Evolutionary conservation across 1,140 invertebrate genomes (phyloP).

Genomic region (Wiebesia pumilae): DNA sequence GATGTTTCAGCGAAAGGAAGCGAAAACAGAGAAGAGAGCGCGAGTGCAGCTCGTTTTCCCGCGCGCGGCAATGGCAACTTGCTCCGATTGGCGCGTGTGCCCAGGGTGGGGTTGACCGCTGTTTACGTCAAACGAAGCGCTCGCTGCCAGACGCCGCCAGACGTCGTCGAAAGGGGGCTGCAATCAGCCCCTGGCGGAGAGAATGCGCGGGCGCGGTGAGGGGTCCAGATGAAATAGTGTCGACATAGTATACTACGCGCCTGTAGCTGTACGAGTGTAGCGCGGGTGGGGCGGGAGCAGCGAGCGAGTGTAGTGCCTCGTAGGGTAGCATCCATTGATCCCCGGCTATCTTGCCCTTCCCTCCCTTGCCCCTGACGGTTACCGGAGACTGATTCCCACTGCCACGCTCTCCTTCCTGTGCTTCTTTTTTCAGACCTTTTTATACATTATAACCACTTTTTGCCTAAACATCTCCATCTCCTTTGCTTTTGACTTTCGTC

Average conservation of each 20-base stretch:
- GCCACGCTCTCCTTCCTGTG: neutral
- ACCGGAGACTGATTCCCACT: too few relatives aligned
- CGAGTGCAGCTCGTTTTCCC: conserved; percentile 59
- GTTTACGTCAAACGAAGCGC: neutral
- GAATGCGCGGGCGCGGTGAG: too few relatives aligned
- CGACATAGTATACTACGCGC: neutral
- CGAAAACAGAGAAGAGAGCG: neutral
- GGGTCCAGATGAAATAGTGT: neutral
- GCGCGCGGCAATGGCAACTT: conserved; percentile 62
- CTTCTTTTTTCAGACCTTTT: neutral
- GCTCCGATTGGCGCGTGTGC: conserved; percentile 59
- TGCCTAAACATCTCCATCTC: neutral
- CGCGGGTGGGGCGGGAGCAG: conserved; percentile 30
- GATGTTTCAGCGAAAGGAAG: neutral
- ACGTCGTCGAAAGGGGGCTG: neutral
- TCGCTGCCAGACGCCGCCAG: too few relatives aligned
- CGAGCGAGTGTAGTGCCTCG: conserved; percentile 59
- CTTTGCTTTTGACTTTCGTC: neutral
- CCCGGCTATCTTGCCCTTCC: conserved; percentile 27
- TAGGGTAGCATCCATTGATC: conserved; percentile 68
- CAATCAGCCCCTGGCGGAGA: neutral
- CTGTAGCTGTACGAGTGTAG: neutral
- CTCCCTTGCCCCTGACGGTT: too few relatives aligned
- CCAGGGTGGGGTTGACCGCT: neutral
- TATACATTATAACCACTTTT: neutral